A percentile compares a stretch with the other conserved stretches of the same genome.
phyloP scores from a whole-genome alignment of 2,797 vertebrate species.

The Delichon dasypus region DNA sequence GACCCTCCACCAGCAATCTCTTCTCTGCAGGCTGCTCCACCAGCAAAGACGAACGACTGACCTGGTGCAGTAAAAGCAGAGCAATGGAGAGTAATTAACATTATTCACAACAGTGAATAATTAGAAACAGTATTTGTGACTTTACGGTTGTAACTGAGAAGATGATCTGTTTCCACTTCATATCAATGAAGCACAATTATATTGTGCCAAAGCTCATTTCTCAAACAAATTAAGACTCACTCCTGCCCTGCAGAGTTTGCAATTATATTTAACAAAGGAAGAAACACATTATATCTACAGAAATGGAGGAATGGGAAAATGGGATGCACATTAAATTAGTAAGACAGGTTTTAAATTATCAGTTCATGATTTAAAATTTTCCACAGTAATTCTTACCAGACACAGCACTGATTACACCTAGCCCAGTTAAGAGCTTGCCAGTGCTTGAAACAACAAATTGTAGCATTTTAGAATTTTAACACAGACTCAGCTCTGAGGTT shows the following conservation, averaged over 20 bases:
- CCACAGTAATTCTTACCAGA: background rate
- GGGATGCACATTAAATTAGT: background rate
- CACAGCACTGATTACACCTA: background rate
- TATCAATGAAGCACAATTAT: background rate
- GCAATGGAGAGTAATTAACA: background rate
- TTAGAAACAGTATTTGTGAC: background rate
- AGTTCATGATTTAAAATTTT: background rate
- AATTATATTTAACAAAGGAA: background rate
- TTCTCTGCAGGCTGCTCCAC: slow-evolving; percentile 82
- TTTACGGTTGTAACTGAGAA: background rate
- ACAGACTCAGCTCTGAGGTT: background rate
- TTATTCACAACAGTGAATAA: background rate
- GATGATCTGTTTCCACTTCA: background rate
- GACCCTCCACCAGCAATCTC: slow-evolving; percentile 76
- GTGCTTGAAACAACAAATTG: background rate
- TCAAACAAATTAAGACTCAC: background rate
- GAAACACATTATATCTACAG: background rate
- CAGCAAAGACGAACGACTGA: slow-evolving; percentile 93
- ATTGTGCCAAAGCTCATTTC: background rate
- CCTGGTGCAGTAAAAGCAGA: slow-evolving; percentile 76
- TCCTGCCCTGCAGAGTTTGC: background rate
- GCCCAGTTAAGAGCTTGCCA: background rate
- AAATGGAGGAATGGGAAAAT: background rate
- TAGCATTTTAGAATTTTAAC: background rate
- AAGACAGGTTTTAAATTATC: background rate